phyloP scores from a whole-genome alignment of 2,888 invertebrate species.

The Dorcus parallelipipedus region DNA sequence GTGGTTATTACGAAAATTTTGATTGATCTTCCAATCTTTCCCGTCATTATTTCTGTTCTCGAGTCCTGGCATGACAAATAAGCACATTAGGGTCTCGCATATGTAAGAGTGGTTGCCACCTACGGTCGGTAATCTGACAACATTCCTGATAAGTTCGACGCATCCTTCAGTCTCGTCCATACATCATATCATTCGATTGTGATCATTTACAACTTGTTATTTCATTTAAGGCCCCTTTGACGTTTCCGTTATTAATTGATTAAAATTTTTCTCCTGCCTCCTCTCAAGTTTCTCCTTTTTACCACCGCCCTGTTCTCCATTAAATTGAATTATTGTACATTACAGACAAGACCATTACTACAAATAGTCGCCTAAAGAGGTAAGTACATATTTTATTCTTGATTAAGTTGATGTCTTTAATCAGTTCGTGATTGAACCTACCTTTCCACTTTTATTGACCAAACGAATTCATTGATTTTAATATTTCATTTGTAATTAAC shows the following conservation, averaged over 20 bases:
- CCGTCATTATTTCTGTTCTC: constrained; percentile 29
- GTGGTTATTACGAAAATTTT: constrained; percentile 22
- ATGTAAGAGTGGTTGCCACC: constrained; percentile 33
- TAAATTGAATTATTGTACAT: constrained; percentile 12
- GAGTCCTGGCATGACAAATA: constrained; percentile 37
- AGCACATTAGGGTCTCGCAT: constrained; percentile 34
- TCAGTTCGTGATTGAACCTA: too few relatives aligned
- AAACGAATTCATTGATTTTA: too few relatives aligned
- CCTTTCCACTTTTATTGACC: too few relatives aligned
- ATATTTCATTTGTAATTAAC: too few relatives aligned
- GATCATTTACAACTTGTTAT: constrained; percentile 32
- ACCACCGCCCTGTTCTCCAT: constrained; percentile 8
- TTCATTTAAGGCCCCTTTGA: constrained; percentile 24
- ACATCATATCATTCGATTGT: constrained; percentile 32
- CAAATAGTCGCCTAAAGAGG: background rate
- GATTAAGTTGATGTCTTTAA: too few relatives aligned
- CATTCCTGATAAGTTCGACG: constrained; percentile 41
- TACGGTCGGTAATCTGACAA: constrained; percentile 40
- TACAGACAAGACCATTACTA: background rate
- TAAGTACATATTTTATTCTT: background rate
- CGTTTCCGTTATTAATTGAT: constrained; percentile 23
- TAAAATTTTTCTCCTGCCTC: constrained; percentile 18
- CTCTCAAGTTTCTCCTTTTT: constrained; percentile 7
- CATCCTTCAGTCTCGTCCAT: constrained; percentile 37
- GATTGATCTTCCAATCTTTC: constrained; percentile 37